Evolutionary conservation across 2,113 vertebrate species (phyloP), one percentile per base, ranked within the genome.

Genomic region (Heterotis niloticus): DNA sequence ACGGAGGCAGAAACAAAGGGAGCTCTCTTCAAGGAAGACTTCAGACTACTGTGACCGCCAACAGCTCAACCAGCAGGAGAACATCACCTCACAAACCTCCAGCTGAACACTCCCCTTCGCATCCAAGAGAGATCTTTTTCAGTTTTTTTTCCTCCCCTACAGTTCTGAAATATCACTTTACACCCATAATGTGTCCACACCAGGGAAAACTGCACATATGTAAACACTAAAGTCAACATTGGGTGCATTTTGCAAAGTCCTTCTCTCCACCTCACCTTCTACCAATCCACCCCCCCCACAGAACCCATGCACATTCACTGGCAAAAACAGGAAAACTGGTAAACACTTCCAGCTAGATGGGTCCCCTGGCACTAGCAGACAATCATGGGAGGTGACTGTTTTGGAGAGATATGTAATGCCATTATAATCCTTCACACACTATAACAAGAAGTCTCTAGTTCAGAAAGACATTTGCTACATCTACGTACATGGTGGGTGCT

Each of bases 291-390:
- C 71, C 54, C 56, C 52, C 71, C 51, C 54, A 68, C 26, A 68
- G 5, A 12, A 14, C 26, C 26, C 76, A 69, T 79, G 72, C 79
- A 76, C 75, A 59, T 91, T 91, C 88, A 92, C 87, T 91, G 68
- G 92, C 90, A 88, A 91, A 44, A 91, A 91, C 84, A 86, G 88
- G 89, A 91, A 91, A 92, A 91, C 87, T 93, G 90, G 91, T 92
- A 94, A 93, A 93, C 93, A 94, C 92, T 94, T 91, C 91, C 88
- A 82, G 79, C 59, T 86, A 93, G 92, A 94, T 93, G 93, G 88
- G 93, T 91, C 88, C 87, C 91, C 90, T 90, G 90, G 89, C 87
- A 91, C 84, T 81, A 68, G 88, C 86, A 87, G 88, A 91, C 81
- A 87, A 88, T 84, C 82, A 91, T 85, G 86, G 85, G 85, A 81